Conservation (phyloP, 2,113 vertebrate species). For the Rhombomys opimus region DNA sequence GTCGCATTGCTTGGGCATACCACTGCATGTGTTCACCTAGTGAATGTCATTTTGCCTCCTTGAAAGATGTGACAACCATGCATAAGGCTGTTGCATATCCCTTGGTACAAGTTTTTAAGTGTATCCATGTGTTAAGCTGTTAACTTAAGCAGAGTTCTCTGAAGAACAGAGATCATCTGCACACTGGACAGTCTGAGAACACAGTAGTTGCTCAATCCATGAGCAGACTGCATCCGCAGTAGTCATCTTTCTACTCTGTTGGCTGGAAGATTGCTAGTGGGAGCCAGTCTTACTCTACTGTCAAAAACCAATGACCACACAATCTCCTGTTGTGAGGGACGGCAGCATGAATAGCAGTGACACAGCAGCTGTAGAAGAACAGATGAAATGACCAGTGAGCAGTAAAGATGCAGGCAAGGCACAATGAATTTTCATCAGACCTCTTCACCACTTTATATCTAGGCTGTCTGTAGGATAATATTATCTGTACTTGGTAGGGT, state of each 20-base stretch:
- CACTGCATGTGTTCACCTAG: neutral
- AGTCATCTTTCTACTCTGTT: neutral
- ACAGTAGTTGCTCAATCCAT: neutral
- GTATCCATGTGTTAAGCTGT: neutral
- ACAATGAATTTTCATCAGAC: neutral
- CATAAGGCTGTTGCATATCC: neutral
- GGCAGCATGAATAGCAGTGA: too few relatives aligned
- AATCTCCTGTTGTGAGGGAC: too few relatives aligned
- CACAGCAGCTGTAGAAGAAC: neutral
- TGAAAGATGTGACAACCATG: neutral
- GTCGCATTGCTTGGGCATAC: neutral
- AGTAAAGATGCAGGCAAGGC: neutral
- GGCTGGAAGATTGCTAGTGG: neutral
- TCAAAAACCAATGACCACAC: neutral
- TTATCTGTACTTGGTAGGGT: too few relatives aligned
- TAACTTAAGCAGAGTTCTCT: neutral
- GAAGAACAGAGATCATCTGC: neutral
- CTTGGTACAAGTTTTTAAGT: neutral
- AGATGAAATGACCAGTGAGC: too few relatives aligned
- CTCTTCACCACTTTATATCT: neutral
- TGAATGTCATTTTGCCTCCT: neutral
- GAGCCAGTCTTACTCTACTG: neutral
- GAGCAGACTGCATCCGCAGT: too few relatives aligned
- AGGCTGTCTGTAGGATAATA: too few relatives aligned
- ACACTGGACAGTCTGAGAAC: neutral